A percentile compares a stretch with the other conserved stretches of the same genome.
These are phyloP conservation scores for Struthidea cinerea DNA, from an alignment of 2,113 vertebrate species.

Conservation along the genomic window DNA sequence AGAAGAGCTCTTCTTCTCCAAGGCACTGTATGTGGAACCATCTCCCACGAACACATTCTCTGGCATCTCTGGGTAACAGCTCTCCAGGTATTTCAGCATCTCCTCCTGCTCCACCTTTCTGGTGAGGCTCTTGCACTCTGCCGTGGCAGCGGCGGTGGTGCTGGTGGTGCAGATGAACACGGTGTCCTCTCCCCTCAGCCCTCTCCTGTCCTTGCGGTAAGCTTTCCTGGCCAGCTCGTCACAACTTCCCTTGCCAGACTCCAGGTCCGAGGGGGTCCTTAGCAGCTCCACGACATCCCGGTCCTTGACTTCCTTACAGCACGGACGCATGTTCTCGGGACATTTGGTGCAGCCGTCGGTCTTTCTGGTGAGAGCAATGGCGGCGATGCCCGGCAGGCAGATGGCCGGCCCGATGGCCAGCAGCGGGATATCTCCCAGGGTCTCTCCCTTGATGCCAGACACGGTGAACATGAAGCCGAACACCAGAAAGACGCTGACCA, in stretches of 20 bases:
- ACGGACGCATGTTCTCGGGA: slow-evolving; percentile 69
- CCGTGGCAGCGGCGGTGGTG: slow-evolving; percentile 12
- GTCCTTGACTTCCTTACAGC: slow-evolving; percentile 63
- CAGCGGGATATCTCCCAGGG: slow-evolving; percentile 78
- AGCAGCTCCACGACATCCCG: slow-evolving; percentile 73
- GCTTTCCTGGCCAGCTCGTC: slow-evolving; percentile 65
- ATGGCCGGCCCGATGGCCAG: slow-evolving; percentile 83
- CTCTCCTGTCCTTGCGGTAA: slow-evolving; percentile 25
- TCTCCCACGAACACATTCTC: slow-evolving; percentile 55
- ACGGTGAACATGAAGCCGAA: slow-evolving; percentile 88
- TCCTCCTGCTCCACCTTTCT: slow-evolving; percentile 65
- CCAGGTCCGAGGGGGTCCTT: slow-evolving; percentile 75
- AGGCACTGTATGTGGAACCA: slow-evolving; percentile 66
- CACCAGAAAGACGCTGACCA: slow-evolving; percentile 82
- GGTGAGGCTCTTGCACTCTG: slow-evolving; percentile 60
- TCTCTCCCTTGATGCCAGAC: slow-evolving; percentile 84
- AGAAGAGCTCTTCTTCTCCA: slow-evolving; percentile 64
- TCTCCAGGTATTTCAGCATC: slow-evolving; percentile 72
- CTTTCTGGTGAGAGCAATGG: slow-evolving; percentile 78
- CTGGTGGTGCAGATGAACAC: slow-evolving; percentile 63
- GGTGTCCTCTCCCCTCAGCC: slow-evolving; percentile 12
- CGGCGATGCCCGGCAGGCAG: slow-evolving; percentile 79
- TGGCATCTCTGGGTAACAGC: slow-evolving; percentile 68
- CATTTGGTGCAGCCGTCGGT: slow-evolving; percentile 82
- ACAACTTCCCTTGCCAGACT: slow-evolving; percentile 73